Evolutionary conservation across 2,797 vertebrate genomes (phyloP).

Genomic region (Amphiprion clarkii): DNA sequence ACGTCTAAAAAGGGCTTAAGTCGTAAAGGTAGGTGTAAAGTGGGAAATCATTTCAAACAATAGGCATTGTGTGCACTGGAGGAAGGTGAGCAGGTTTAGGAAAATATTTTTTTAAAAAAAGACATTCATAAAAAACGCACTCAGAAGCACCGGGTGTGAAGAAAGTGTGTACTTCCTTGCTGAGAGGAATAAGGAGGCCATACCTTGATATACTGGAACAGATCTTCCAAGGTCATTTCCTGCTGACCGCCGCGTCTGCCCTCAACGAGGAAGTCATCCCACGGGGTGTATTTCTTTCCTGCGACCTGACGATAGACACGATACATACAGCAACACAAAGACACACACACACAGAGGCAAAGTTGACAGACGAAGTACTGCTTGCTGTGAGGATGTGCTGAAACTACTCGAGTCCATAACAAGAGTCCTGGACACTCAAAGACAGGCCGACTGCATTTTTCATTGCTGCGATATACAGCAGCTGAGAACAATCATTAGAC

Average conservation of each 20-base stretch:
- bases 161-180: constrained; percentile 51
- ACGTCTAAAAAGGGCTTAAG: background rate
- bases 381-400: constrained; percentile 40
- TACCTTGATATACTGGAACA: constrained; percentile 90
- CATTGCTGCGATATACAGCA: constrained; percentile 53
- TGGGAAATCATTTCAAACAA: constrained; percentile 51
- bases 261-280: constrained; percentile 86
- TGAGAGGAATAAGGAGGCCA: constrained; percentile 37
- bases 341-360: constrained; percentile 10
- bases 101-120: constrained; percentile 14
- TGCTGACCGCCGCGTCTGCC: constrained; percentile 76
- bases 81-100: constrained; percentile 53
- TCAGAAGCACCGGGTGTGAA: constrained; percentile 38
- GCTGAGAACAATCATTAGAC: constrained; percentile 61
- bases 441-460: constrained; percentile 44
- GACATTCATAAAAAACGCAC: constrained; percentile 35
- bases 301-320: constrained; percentile 82
- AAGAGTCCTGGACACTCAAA: constrained; percentile 25
- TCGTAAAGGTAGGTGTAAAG: constrained; percentile 50
- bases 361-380: constrained; percentile 61
- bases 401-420: constrained; percentile 29
- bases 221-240: constrained; percentile 88
- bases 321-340: constrained; percentile 56
- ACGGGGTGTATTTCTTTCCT: constrained; percentile 87
- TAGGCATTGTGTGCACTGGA: constrained; percentile 53